Percentiles rank a stretch among this genome's conserved stretches.
Conservation (phyloP, 2,888 invertebrate species). For the Diploptera punctata region DNA sequence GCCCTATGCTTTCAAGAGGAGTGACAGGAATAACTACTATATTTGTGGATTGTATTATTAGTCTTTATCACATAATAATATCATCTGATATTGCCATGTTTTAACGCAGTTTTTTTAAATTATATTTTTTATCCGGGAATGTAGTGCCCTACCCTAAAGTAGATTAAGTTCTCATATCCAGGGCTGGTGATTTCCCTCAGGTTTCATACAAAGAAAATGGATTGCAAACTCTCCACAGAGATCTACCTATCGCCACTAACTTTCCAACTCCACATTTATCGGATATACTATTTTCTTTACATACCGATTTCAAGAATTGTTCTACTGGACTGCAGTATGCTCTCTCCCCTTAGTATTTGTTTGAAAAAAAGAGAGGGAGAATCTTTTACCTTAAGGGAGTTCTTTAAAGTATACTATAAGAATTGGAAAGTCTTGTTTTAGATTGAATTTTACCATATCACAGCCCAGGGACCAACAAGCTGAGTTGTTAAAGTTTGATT, state of each 20-base stretch:
- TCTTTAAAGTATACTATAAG: neutral
- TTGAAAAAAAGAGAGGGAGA: neutral
- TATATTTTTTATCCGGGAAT: too few relatives aligned
- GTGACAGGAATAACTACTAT: too few relatives aligned
- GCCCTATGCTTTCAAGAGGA: too few relatives aligned
- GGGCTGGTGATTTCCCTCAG: constrained; percentile 34
- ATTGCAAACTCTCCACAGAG: constrained; percentile 7
- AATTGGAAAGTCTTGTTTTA: neutral
- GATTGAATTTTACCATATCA: constrained; percentile 10
- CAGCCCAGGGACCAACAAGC: neutral
- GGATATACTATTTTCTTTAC: neutral
- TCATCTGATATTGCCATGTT: too few relatives aligned
- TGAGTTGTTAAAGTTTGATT: neutral
- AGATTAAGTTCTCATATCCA: neutral
- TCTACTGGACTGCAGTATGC: neutral
- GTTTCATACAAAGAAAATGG: constrained; percentile 27
- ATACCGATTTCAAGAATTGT: constrained; percentile 10
- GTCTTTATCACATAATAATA: too few relatives aligned
- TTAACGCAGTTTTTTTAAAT: too few relatives aligned
- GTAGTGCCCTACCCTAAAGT: neutral
- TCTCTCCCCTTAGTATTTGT: neutral
- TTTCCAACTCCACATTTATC: neutral
- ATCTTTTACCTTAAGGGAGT: constrained; percentile 10
- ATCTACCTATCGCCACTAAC: neutral
- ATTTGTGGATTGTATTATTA: too few relatives aligned